Evolutionary conservation across 2,113 vertebrate species (phyloP), one percentile per base, ranked within the genome.

Genomic region (Gopherus evgoodei): DNA sequence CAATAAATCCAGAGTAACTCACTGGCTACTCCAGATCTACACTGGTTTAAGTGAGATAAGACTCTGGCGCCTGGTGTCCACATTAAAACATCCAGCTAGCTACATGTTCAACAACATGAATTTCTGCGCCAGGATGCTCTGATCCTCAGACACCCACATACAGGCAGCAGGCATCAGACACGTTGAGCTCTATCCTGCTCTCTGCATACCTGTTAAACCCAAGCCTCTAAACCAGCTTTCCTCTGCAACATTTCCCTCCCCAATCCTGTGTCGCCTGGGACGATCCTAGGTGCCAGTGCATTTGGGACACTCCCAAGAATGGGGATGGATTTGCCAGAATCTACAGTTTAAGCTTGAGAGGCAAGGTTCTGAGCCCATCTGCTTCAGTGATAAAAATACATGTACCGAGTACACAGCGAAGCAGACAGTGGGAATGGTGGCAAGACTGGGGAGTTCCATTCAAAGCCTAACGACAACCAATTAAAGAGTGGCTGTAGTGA

Each of bases 401-500:
- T 13, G 27, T 7, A 31, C 0, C 0, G 11, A 12, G 3, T 0
- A 0, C 1, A 13, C 53, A 24, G 78, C 14, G 83, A 53, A 82
- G 12, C 2, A 0, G 81, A 10, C 19, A 4, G 83, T 65, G 50
- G 76, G 27, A 69, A 84, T 44, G 0, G 12, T n/a, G 14, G 81
- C 52, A 52, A 1, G 81, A 29, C 90, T 2, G 25, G 44, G 50
- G 10, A 78, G 19, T 87, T 91, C 57, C 82, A 54, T 94, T 81
- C 84, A 6, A 59, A 75, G 65, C 13, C 88, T 93, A 90, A 90
- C 87, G 85, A 91, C 84, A 95, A 82, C 27, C 53, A 88, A 90
- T 91, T 96, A 87, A 89, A 87, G 84, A 90, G 62, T 1, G 13
- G 38, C 89, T 91, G 89, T 10, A 84, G 78, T 35, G 3, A 1